Evolutionary conservation across 2,888 invertebrate species (phyloP), one percentile per base, ranked within the genome.

Genomic region (Eristalinus aeneus): DNA sequence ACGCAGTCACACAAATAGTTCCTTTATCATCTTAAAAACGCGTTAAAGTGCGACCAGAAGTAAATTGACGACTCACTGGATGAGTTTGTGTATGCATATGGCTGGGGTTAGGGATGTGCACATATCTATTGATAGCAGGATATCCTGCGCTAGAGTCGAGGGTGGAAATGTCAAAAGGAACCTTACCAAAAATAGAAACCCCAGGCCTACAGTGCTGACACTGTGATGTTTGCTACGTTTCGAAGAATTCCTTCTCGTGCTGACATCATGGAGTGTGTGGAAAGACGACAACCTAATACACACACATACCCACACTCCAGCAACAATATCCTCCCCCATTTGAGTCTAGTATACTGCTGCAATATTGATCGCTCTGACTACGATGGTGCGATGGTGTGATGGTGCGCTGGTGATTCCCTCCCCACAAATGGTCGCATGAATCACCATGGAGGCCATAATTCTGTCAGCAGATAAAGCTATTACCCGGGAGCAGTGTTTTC

Each of bases 391-490:
- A 27, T 27, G 27, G 27, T 27, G 27, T 82, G 77, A 82, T 78
- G 77, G 86, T 65, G 77, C 82, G 69, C 65, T 78, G 77, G 86
- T 86, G 78, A 82, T 86, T 86, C 67, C 78, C 77, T 82, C 64
- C 77, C 86, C 86, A 67, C 86, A 86, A 86, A 86, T 86, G 86
- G 89, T 88, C 89, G 90, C 90, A 91, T 91, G 91, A 91, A 91
- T 91, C 91, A 91, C 89, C 89, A 89, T 89, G 86, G 89, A 89
- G 89, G 85, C 89, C 90, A 91, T 91, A 90, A 91, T 90, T 91
- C 91, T 90, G 89, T 91, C 90, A 90, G 90, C 91, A 91, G 91
- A 91, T 91, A 91, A 90, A 91, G 91, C 91, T 91, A 91, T 91
- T 91, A 91, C 89, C 89, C 89, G 75, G 87, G 82, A 88, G 88